A percentile compares a stretch with the other conserved stretches of the same genome.
Evolutionary conservation across 2,113 vertebrate genomes (phyloP).

Genomic region (Condylura cristata): DNA sequence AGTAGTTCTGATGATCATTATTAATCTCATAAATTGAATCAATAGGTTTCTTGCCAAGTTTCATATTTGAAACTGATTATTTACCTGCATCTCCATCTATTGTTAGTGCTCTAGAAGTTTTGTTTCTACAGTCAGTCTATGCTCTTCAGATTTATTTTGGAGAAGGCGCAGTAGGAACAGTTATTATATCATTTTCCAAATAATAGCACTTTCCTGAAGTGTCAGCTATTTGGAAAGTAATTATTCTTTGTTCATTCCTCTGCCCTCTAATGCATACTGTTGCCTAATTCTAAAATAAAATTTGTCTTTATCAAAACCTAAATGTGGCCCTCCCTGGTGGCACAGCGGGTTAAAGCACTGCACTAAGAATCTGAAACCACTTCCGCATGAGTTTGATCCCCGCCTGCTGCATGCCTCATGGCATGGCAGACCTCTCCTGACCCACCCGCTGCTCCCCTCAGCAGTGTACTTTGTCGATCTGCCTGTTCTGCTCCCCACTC

Average conservation of each 20-base stretch:
- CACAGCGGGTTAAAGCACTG: too few relatives aligned
- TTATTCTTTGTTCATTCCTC: neutral
- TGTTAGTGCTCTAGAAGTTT: neutral
- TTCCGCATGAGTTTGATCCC: too few relatives aligned
- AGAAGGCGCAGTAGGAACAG: neutral
- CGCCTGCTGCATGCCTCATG: too few relatives aligned
- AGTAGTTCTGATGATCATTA: neutral
- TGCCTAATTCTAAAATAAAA: neutral
- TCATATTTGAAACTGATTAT: neutral
- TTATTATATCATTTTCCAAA: slow-evolving; percentile 36
- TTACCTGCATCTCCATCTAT: neutral
- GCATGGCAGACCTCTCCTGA: too few relatives aligned
- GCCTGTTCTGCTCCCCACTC: too few relatives aligned
- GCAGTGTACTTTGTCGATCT: too few relatives aligned
- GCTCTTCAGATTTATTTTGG: neutral
- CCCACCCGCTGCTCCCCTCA: too few relatives aligned
- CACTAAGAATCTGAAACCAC: too few relatives aligned
- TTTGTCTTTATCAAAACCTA: neutral
- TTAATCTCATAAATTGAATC: neutral
- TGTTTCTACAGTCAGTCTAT: neutral
- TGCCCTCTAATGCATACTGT: neutral
- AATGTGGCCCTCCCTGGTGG: too few relatives aligned
- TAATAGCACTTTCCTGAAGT: neutral
- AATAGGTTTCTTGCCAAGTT: neutral
- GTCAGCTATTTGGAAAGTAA: neutral